A percentile compares a stretch with the other conserved stretches of the same genome.
Conservation (phyloP, 2,797 vertebrate species). For the Galago senegalensis region DNA sequence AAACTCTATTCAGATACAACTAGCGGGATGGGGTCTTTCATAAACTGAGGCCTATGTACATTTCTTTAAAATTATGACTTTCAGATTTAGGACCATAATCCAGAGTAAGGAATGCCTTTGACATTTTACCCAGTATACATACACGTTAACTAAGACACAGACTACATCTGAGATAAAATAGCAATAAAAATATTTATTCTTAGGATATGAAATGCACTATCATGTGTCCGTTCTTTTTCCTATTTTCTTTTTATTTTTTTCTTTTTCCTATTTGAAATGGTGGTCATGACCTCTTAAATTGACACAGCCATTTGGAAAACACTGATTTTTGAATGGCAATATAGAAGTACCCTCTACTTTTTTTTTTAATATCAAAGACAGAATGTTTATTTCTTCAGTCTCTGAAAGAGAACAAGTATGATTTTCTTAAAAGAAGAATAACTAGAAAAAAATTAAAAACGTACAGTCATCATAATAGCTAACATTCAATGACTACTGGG, state of each 20-base stretch:
- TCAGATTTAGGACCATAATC: background rate
- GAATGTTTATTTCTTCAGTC: constrained; percentile 1
- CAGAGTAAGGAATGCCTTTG: constrained; percentile 13
- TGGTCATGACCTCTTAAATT: background rate
- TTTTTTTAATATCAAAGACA: background rate
- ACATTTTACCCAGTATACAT: background rate
- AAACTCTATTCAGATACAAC: background rate
- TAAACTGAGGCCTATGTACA: background rate
- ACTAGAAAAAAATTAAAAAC: background rate
- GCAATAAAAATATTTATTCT: background rate
- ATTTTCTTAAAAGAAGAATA: background rate
- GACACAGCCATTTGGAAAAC: background rate
- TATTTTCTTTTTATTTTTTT: constrained; percentile 21
- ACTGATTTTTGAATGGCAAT: background rate
- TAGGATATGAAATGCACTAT: background rate
- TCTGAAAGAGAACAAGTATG: background rate
- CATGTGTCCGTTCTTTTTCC: background rate
- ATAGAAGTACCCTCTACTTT: background rate
- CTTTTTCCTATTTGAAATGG: constrained; percentile 41
- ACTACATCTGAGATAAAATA: background rate
- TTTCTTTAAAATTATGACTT: constrained; percentile 42
- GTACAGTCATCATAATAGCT: background rate
- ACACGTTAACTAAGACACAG: background rate
- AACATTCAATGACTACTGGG: background rate
- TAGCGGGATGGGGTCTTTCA: background rate